Base-by-base conservation (phyloP, 2,113 vertebrate genomes). In the Anhinga anhinga region DNA sequence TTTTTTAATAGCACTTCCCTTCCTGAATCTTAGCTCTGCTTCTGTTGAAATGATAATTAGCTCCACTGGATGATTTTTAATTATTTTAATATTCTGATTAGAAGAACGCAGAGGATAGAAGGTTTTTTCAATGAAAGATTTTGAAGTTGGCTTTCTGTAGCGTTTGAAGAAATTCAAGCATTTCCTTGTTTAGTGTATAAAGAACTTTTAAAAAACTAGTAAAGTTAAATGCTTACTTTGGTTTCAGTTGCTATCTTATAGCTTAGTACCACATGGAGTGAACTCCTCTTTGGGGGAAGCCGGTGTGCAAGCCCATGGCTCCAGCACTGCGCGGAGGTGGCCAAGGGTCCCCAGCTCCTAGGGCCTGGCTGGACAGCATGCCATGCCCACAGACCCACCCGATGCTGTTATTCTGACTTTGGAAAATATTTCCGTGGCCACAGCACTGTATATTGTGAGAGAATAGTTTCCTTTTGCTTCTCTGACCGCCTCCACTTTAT, bases 271-370 rank as follows among this genome's bases (percentile, higher is more conserved):
- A 2, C 13, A 1, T 10, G 52, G 42, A 71, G 5, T 1, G 1
- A 17, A 15, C 34, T 17, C 9, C 32, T 38, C 5, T 10, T 0
- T 21, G 20, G 44, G 38, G 15, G 27, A 67, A 1, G 16, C 27
- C 7, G 3, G 0, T 3, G 42, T 9, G 7, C 47, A 7, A 55
- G 7, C 32, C 27, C 1, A 0, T 30, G 1, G 38, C 22, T 53
- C 20, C 36, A 26, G 50, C 13, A 29, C 10, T 52, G 18, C 45
- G 13, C 0, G 1, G 49, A 5, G 38, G 2, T 87, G 38, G 49
- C 15, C 1, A 2, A 3, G 47, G 16, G 4, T n/a, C 9, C 40
- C 26, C 36, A 25, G 36, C 47, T 7, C 7, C 9, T 3, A 3
- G 4, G 61, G 49, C 44, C 25, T 11, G 23, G 23, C n/a, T 32